Conservation (phyloP, 2,888 invertebrate species). For the Megaustenia siamemsis region DNA sequence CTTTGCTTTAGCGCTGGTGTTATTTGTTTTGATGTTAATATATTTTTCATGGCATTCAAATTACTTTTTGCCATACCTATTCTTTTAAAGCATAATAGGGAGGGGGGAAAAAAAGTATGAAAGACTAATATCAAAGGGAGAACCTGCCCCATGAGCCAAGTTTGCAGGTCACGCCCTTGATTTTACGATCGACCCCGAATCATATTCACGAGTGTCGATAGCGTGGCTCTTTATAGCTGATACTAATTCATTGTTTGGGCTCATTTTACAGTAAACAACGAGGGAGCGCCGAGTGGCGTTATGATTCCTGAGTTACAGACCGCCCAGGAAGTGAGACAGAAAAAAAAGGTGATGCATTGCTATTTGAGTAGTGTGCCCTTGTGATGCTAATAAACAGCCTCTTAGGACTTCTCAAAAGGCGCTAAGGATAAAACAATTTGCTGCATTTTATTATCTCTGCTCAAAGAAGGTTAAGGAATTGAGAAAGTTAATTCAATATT, state of each 20-base stretch:
- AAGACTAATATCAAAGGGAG: no score
- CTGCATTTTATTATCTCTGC: neutral
- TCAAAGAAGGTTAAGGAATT: neutral
- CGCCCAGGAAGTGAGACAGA: neutral
- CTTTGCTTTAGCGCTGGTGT: no score
- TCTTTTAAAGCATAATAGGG: no score
- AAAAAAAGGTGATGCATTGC: constrained; percentile 37
- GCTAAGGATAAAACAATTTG: constrained; percentile 36
- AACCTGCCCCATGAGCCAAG: no score
- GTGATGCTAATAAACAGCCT: constrained; percentile 4
- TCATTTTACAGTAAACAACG: neutral
- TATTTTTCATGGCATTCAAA: no score
- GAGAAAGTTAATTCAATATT: constrained; percentile 25
- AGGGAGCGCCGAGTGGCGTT: neutral
- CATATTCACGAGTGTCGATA: neutral
- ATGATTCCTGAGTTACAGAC: neutral
- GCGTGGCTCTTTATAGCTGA: neutral
- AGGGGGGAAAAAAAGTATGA: no score
- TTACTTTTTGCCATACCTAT: no score
- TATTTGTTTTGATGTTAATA: no score
- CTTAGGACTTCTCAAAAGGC: neutral
- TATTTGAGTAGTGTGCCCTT: constrained; percentile 34
- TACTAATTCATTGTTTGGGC: constrained; percentile 20
- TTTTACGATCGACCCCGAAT: neutral
- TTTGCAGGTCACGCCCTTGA: no score